phyloP scores from a whole-genome alignment of 1,140 invertebrate species.

The Zaprionus gabonicus region DNA sequence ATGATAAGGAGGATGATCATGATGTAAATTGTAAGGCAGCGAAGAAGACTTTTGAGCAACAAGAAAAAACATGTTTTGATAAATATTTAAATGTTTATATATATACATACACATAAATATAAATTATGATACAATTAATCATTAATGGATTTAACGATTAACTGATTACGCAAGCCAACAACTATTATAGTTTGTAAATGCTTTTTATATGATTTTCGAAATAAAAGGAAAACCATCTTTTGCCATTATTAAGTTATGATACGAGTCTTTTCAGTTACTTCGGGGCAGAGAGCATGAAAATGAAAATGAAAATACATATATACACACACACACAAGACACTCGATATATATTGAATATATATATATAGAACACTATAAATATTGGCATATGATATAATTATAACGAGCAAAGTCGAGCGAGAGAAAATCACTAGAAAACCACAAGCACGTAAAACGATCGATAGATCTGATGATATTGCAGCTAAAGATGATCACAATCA shows the following conservation, averaged over 20 bases:
- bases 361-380: constrained; percentile 76
- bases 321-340: constrained; percentile 32
- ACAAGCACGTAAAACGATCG: constrained; percentile 39
- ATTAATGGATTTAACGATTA: constrained; percentile 21
- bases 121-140: constrained; percentile 43
- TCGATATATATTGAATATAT: constrained; percentile 67
- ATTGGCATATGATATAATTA: constrained; percentile 75
- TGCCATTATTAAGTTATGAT: constrained; percentile 77
- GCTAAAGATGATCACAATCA: constrained; percentile 15
- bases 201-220: constrained; percentile 80
- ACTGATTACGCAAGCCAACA: constrained; percentile 78
- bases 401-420: constrained; percentile 48
- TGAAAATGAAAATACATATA: constrained; percentile 49
- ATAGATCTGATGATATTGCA: constrained; percentile 22
- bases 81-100: constrained; percentile 82
- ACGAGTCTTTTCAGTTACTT: constrained; percentile 55
- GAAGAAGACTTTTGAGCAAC: constrained; percentile 81
- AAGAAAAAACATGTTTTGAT: constrained; percentile 82
- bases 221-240: constrained; percentile 72
- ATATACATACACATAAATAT: constrained; percentile 51
- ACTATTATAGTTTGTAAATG: constrained; percentile 82
- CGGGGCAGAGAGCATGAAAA: constrained; percentile 43
- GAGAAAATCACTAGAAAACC: constrained; percentile 56
- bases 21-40: constrained; percentile 76
- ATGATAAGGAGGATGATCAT: background rate